Conservation (phyloP, 1,140 invertebrate species). For the Tribolium castaneum region DNA sequence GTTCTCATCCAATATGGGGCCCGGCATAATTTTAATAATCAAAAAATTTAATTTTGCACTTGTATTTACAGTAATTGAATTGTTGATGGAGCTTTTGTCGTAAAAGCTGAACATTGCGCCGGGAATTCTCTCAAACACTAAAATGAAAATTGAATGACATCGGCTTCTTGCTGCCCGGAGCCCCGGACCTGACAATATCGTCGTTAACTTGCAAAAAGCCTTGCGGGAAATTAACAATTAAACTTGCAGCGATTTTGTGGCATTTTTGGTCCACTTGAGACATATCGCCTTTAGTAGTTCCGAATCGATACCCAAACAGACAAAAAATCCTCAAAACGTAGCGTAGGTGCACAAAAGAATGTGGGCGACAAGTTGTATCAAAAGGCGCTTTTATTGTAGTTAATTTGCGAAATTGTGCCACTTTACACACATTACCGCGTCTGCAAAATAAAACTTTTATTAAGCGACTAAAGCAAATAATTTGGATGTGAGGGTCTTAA, state of each 20-base stretch:
- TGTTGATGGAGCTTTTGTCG: constrained; percentile 21
- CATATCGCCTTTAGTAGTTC: too few relatives aligned
- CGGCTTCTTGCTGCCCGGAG: constrained; percentile 2
- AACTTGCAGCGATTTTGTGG: neutral
- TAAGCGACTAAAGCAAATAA: too few relatives aligned
- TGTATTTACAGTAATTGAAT: constrained; percentile 38
- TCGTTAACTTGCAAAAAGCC: neutral
- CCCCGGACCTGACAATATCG: constrained; percentile 3
- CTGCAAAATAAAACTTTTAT: too few relatives aligned
- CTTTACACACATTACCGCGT: neutral
- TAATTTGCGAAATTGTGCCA: too few relatives aligned
- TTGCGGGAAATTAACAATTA: constrained; percentile 18
- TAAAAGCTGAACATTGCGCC: constrained; percentile 30
- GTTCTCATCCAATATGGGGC: neutral
- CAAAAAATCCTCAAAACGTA: too few relatives aligned
- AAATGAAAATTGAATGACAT: constrained; percentile 38
- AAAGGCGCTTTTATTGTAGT: too few relatives aligned
- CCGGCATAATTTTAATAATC: constrained; percentile 25
- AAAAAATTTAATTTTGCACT: constrained; percentile 38
- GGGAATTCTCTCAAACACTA: neutral
- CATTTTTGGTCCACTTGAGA: too few relatives aligned
- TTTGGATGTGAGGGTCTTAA: too few relatives aligned
- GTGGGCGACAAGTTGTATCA: too few relatives aligned
- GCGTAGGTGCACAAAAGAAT: too few relatives aligned
- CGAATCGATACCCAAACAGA: too few relatives aligned